Evolutionary conservation across 2,113 vertebrate genomes (phyloP).

Genomic region (Pluvianellus socialis): DNA sequence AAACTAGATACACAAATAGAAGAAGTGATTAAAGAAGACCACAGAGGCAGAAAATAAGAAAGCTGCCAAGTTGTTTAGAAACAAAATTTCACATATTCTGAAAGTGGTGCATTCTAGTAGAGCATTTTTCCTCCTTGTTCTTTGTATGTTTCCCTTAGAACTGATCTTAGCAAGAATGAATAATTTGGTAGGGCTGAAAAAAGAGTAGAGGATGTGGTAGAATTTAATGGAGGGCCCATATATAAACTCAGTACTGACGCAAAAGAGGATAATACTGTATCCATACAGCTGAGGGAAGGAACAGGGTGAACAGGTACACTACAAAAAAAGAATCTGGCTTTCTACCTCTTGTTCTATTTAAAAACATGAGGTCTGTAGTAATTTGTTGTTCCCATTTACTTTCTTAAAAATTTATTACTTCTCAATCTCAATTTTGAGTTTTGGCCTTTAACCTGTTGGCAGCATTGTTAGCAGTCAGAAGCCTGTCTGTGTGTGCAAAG

Average conservation of each 20-base stretch:
- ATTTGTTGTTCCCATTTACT: not conserved
- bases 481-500: not conserved
- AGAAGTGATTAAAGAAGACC: constrained; percentile 33
- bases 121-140: not conserved
- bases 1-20: not conserved
- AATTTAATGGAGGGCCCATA: not conserved
- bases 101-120: not conserved
- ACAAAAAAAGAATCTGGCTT: not conserved
- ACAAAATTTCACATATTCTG: not conserved
- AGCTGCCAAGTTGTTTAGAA: constrained; percentile 5
- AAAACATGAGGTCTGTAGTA: not conserved
- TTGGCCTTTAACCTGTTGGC: not conserved
- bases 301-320: not conserved
- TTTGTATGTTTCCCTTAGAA: not conserved
- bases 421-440: not conserved
- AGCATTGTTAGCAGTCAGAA: not conserved
- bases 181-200: not conserved
- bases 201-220: not conserved
- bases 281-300: not conserved
- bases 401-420: not conserved
- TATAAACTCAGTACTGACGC: not conserved
- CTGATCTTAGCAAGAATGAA: not conserved
- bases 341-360: not conserved
- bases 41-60: constrained; percentile 62
- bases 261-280: not conserved